Conservation (phyloP, 2,113 vertebrate genomes). For the Varanus komodoensis region DNA sequence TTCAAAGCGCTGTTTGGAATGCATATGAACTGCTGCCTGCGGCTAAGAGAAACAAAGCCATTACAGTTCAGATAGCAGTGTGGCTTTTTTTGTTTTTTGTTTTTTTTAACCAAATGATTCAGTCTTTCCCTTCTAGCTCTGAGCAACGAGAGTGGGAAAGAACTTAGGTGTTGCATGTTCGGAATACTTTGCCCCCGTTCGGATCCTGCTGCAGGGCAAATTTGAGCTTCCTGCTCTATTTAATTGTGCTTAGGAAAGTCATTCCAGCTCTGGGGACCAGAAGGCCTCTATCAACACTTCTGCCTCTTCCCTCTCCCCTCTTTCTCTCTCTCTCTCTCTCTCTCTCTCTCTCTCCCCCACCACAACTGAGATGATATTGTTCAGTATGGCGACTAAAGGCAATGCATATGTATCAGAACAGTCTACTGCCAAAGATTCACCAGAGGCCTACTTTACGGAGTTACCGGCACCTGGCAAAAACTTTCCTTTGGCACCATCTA, state of each 20-base stretch:
- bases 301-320: not conserved
- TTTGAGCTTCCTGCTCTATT: conserved; percentile 11
- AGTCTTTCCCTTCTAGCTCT: conserved; percentile 56
- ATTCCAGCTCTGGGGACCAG: conserved; percentile 35
- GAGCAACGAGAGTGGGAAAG: conserved; percentile 45
- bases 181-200: conserved; percentile 42
- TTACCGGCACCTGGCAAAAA: no score
- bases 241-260: conserved; percentile 48
- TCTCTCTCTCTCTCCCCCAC: not conserved
- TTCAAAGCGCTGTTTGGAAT: conserved; percentile 65
- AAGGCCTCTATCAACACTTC: rapidly evolving
- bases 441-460: no score
- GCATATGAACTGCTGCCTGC: conserved; percentile 67
- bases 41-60: conserved; percentile 70
- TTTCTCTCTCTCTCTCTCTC: not conserved
- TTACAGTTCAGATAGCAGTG: conserved; percentile 70
- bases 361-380: not conserved
- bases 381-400: not conserved
- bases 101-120: conserved; percentile 80
- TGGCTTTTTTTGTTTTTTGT: conserved; percentile 41
- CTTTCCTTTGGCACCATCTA: no score
- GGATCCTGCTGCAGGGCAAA: conserved; percentile 34
- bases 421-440: no score
- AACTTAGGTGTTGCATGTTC: conserved; percentile 49
- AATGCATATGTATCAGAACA: not conserved